Evolutionary conservation across 2,113 vertebrate genomes (phyloP).

Genomic region (Ochotona curzoniae): DNA sequence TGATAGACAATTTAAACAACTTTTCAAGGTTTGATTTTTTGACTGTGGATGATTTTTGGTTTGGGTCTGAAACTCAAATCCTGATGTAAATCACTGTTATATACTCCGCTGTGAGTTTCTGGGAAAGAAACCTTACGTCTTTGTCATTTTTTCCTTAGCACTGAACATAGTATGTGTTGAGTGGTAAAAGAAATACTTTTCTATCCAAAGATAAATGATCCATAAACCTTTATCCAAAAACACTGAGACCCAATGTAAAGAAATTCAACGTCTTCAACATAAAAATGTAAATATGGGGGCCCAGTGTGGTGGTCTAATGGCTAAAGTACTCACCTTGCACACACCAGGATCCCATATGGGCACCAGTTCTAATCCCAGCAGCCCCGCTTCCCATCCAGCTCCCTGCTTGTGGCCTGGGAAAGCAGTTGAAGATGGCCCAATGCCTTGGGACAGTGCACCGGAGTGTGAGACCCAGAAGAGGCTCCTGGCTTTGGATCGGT

Average conservation of each 20-base stretch:
- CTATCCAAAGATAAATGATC: neutral
- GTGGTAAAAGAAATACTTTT: conserved; percentile 28
- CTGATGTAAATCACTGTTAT: neutral
- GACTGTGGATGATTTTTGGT: neutral
- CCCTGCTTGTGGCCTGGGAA: too few relatives aligned
- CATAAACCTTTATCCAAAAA: neutral
- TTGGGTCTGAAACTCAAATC: neutral
- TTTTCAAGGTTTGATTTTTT: conserved; percentile 57
- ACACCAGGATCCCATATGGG: too few relatives aligned
- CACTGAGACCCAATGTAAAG: neutral
- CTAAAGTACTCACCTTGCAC: too few relatives aligned
- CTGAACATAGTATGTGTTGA: conserved; percentile 7
- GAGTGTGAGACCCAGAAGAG: too few relatives aligned
- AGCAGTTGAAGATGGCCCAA: too few relatives aligned
- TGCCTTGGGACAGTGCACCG: too few relatives aligned
- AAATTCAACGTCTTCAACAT: conserved; percentile 15
- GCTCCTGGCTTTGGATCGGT: too few relatives aligned
- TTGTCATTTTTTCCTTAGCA: conserved; percentile 6
- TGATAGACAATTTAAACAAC: neutral
- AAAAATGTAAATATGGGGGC: too few relatives aligned
- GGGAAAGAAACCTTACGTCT: neutral
- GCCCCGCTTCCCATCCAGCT: too few relatives aligned
- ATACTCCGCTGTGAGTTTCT: neutral
- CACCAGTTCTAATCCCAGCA: too few relatives aligned
- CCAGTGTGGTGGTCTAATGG: too few relatives aligned